A percentile compares a stretch with the other conserved stretches of the same genome.
These are phyloP conservation scores for Acipenser oxyrinchus DNA, from an alignment of 2,797 vertebrate genomes.

Conservation along the genomic window DNA sequence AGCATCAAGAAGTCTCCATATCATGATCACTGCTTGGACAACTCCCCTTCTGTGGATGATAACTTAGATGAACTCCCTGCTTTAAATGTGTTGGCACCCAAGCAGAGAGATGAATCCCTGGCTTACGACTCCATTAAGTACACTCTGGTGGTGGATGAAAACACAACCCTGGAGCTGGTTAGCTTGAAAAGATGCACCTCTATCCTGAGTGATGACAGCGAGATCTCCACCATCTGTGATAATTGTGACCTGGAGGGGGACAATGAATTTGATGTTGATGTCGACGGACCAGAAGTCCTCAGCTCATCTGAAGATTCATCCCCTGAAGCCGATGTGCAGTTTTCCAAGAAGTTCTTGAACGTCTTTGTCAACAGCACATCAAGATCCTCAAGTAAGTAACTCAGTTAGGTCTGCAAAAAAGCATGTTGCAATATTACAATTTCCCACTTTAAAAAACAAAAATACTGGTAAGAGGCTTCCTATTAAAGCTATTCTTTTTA, in stretches of 20 bases:
- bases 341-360: slow-evolving; percentile 98
- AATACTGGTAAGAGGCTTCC: no score
- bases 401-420: no score
- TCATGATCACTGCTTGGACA: slow-evolving; percentile 54
- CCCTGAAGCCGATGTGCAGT: slow-evolving; percentile 87
- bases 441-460: no score
- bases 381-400: slow-evolving; percentile 87
- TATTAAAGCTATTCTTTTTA: no score
- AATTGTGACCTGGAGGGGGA: slow-evolving; percentile 59
- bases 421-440: no score
- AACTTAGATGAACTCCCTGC: slow-evolving; percentile 53
- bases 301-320: slow-evolving; percentile 83
- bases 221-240: slow-evolving; percentile 72
- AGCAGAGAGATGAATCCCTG: slow-evolving; percentile 70
- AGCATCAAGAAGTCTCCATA: slow-evolving; percentile 47
- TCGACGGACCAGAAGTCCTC: slow-evolving; percentile 51
- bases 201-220: slow-evolving; percentile 79
- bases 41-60: slow-evolving; percentile 56
- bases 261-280: slow-evolving; percentile 50
- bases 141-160: slow-evolving; percentile 95
- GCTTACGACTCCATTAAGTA: slow-evolving; percentile 95
- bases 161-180: slow-evolving; percentile 90
- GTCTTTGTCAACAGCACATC: slow-evolving; percentile 97
- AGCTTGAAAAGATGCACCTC: slow-evolving; percentile 90
- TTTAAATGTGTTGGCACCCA: slow-evolving; percentile 36